phyloP scores from a whole-genome alignment of 2,888 invertebrate species.

The Nomada hirtipes region DNA sequence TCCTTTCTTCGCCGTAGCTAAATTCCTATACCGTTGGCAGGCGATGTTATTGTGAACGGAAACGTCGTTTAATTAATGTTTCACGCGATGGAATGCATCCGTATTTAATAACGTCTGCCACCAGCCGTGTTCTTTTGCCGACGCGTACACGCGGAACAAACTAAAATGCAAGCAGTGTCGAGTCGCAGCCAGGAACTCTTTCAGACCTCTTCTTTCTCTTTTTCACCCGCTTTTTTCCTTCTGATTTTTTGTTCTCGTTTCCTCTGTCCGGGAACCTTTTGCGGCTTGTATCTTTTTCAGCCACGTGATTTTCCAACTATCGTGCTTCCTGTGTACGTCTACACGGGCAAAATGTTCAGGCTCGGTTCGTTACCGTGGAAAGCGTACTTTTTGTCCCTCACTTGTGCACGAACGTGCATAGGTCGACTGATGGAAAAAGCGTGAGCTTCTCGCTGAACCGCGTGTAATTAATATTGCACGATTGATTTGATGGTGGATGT shows the following conservation, averaged over 20 bases:
- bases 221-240: not conserved
- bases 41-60: conserved; percentile 25
- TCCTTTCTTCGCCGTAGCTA: conserved; percentile 5
- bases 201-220: not conserved
- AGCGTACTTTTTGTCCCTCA: not conserved
- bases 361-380: conserved; percentile 13
- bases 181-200: conserved; percentile 24
- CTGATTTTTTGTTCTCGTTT: not conserved
- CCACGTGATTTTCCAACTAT: conserved; percentile 4
- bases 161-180: conserved; percentile 2
- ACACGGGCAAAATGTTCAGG: conserved; percentile 6
- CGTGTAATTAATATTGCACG: conserved; percentile 5
- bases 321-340: conserved; percentile 2
- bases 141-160: conserved; percentile 2
- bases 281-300: conserved; percentile 18
- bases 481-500: conserved; percentile 4
- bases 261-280: conserved; percentile 4
- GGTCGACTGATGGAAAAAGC: too few species aligned
- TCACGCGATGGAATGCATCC: conserved; percentile 25
- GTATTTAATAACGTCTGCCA: conserved; percentile 46
- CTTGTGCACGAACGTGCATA: too few species aligned
- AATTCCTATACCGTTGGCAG: not conserved
- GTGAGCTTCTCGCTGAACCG: not conserved
- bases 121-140: not conserved
- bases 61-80: conserved; percentile 47